Base-by-base conservation (phyloP, 2,797 vertebrate species). In the Enteromius radiatus region DNA sequence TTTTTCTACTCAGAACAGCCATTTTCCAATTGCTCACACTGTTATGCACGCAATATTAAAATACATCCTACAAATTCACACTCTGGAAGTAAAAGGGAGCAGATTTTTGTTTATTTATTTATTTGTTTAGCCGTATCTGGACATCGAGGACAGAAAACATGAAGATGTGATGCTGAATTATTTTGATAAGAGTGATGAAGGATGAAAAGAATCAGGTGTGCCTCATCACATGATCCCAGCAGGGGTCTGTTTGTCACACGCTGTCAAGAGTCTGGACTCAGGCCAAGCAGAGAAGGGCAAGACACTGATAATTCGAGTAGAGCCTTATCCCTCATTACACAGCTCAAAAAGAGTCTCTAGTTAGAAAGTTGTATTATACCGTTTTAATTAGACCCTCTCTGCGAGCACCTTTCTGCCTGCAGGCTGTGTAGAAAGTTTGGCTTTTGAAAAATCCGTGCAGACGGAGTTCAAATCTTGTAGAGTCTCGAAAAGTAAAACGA, bases 371-470 rank as follows among this genome's bases (percentile, higher is more conserved):
- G 17, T 69, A 69, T 54, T 84, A 80, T 82, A 36, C 73, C 9
- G 59, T 52, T 85, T 85, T 87, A 87, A 85, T 88, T 85, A 85
- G 80, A 80, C 76, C 56, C 33, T 36, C 79, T 80, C 75, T 61
- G 59, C 26, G 1, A 71, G 65, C 70, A 52, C 80, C 63, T 59
- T 75, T 63, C 41, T 49, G 80, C 80, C 80, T 56, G 45, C 41
- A 15, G 83, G 82, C 76, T 78, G 64, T 75, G 64, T 56, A 56
- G 14, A 84, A 80, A 84, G 69, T 84, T 86, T 83, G 38, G 33
- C 33, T 59, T 74, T 71, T 56, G 70, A 33, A 76, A 76, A 80
- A 73, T 61, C 28, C 43, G 73, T 49, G 78, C 63, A 79, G 81
- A 75, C 85, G 81, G 85, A 71, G 56, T 87, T 88, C 85, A 83